Percentiles rank a stretch among this genome's conserved stretches.
Evolutionary conservation across 2,888 invertebrate genomes (phyloP).

Genomic region (Thereva nobilitata): DNA sequence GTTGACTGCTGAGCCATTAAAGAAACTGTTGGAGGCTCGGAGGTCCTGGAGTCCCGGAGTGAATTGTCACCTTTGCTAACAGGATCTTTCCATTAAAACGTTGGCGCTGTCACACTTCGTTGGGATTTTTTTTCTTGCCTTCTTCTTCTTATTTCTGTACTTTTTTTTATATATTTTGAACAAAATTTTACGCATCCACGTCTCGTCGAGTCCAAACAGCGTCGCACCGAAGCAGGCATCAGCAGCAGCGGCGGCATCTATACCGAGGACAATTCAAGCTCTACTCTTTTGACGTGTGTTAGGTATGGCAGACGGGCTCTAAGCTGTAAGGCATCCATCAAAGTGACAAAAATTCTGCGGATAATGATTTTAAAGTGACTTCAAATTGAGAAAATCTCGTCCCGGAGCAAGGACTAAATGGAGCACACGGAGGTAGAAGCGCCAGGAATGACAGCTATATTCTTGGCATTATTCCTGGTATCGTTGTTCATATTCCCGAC

Average conservation of each 20-base stretch:
- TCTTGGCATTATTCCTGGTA: no score
- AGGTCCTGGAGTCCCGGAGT: no score
- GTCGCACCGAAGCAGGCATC: background rate
- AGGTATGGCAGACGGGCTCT: no score
- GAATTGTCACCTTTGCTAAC: conserved; percentile 12
- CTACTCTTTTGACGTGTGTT: no score
- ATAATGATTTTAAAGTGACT: conserved; percentile 31
- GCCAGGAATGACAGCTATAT: no score
- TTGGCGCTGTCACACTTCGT: conserved; percentile 14
- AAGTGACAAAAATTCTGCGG: conserved; percentile 22
- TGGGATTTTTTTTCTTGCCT: conserved; percentile 8
- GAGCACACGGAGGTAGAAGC: background rate
- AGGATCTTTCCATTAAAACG: conserved; percentile 29
- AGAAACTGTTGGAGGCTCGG: no score
- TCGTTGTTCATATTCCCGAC: no score
- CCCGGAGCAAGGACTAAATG: background rate
- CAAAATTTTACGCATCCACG: conserved; percentile 11
- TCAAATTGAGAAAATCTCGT: conserved; percentile 17
- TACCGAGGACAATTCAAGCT: no score
- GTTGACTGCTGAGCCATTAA: no score
- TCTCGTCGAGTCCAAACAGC: conserved; percentile 10
- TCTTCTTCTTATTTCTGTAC: background rate
- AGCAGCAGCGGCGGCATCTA: background rate
- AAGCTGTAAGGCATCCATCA: conserved; percentile 25
- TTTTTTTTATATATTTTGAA: background rate